Conservation (phyloP, 1,140 invertebrate species). For the Drosophila sp. region DNA sequence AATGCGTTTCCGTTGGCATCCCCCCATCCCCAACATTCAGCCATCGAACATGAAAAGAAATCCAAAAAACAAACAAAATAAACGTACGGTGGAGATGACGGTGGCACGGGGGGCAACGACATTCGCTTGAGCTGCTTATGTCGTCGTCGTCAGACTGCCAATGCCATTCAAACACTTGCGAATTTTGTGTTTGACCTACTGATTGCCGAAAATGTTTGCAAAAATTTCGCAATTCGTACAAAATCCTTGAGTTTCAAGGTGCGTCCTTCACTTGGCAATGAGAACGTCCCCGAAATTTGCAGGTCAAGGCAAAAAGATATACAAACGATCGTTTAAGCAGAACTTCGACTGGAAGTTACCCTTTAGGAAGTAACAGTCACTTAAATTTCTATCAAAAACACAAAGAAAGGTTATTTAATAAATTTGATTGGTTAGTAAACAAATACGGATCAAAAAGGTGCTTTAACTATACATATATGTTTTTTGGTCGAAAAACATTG, state of each 20-base stretch:
- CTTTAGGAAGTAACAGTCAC: background rate
- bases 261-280: slow-evolving; percentile 75
- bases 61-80: slow-evolving; percentile 16
- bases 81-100: slow-evolving; percentile 38
- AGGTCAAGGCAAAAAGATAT: slow-evolving; percentile 70
- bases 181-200: slow-evolving; percentile 68
- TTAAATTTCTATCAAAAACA: too few relatives aligned
- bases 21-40: slow-evolving; percentile 50
- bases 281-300: slow-evolving; percentile 64
- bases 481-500: too few relatives aligned
- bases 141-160: slow-evolving; percentile 47
- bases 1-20: slow-evolving; percentile 35
- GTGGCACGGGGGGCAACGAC: slow-evolving; percentile 47
- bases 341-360: slow-evolving; percentile 1
- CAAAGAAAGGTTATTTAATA: too few relatives aligned
- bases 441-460: too few relatives aligned
- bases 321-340: background rate
- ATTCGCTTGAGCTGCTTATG: slow-evolving; percentile 46
- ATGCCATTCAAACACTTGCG: slow-evolving; percentile 38
- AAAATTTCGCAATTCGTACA: slow-evolving; percentile 51
- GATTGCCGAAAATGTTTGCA: slow-evolving; percentile 63
- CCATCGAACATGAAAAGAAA: slow-evolving; percentile 37
- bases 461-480: too few relatives aligned
- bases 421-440: too few relatives aligned
- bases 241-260: slow-evolving; percentile 81